Evolutionary conservation across 2,888 invertebrate species (phyloP), one percentile per base, ranked within the genome.

Genomic region (Auanema sp.): DNA sequence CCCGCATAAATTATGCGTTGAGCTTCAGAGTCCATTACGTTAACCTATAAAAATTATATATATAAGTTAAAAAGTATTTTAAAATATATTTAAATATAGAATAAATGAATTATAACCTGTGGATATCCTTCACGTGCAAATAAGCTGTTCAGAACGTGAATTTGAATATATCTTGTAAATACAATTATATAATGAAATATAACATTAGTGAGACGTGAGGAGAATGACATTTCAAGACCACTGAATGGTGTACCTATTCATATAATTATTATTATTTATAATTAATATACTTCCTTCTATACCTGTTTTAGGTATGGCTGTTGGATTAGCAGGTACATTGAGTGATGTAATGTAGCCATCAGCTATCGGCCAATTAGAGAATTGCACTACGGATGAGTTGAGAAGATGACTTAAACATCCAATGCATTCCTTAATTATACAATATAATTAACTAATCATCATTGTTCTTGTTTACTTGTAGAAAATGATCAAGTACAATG

Each of bases 361-460:
- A n/a, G 79, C 68, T 16, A 80, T 71, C 2, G 80, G 80, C 80
- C 80, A 80, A 57, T 80, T 80, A 12, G 78, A 78, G 58, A 77
- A 80, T 53, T 79, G 78, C 24, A 80, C 67, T 44, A 77, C 79
- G 1, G 80, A 72, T 1, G 76, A 62, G 63, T 80, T 80, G 18
- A 80, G 70, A 10, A 80, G 65, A 51, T 76, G 70, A 14, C 78
- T 72, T 6, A 78, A 61, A 18, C 71, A 73, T 16, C 72, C 75
- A 59, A 80, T 71, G 64, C 80, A 80, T 69, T 80, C 80, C 79
- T 80, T 54, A 47, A 79, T 52, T 10, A 24, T n/a, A 11, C 52
- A 6, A n/a, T 18, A n/a, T 25, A 11, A 33, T 21, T n/a, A 42
- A 10, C 23, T 50, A 18, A 49, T 16, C 47, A 3, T 3, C n/a